Evolutionary conservation across 2,797 vertebrate species (phyloP), one percentile per base, ranked within the genome.

Genomic region (Epinephelus awoara): DNA sequence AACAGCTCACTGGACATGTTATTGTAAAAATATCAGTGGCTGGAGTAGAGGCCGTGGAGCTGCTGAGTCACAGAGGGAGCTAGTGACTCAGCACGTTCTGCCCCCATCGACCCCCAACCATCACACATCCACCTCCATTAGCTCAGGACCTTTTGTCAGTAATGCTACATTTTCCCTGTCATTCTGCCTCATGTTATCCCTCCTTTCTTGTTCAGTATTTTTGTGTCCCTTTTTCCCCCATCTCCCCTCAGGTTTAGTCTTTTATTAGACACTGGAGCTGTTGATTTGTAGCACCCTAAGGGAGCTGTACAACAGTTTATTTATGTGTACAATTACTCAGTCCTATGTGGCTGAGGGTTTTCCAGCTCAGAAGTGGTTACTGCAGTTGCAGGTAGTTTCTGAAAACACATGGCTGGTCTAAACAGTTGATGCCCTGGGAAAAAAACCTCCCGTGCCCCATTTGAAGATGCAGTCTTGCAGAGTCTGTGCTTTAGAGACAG

Each of bases 61-160:
- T 84, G 89, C 77, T 86, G 88, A 91, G 79, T 91, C 89, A 92
- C 70, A 4, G 67, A 64, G 38, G 51, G 59, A 11, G 52, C 27
- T 44, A 29, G 63, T 89, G 89, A 90, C 78, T 88, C 87, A 86
- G 85, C 88, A 90, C 62, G 57, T 42, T 62, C 27, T 74, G 71
- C 51, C 47, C 67, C 3, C 7, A 5, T 50, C n/a, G 50, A 79
- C 76, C 85, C 69, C 63, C 38, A 1, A 18, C 18, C 27, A 29
- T 47, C 29, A 51, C 62, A 72, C 44, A 49, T 74, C 67, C 19
- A 51, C 68, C 56, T 49, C 67, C 23, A 52, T 80, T 77, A 77
- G 34, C 76, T 9, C 42, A 46, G 47, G 61, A 17, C 51, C 50
- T 46, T 50, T 14, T 75, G 23, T 66, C 80, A 65, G 44, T 34